Evolutionary conservation across 2,888 invertebrate genomes (phyloP).

Genomic region (Aradus depressus): DNA sequence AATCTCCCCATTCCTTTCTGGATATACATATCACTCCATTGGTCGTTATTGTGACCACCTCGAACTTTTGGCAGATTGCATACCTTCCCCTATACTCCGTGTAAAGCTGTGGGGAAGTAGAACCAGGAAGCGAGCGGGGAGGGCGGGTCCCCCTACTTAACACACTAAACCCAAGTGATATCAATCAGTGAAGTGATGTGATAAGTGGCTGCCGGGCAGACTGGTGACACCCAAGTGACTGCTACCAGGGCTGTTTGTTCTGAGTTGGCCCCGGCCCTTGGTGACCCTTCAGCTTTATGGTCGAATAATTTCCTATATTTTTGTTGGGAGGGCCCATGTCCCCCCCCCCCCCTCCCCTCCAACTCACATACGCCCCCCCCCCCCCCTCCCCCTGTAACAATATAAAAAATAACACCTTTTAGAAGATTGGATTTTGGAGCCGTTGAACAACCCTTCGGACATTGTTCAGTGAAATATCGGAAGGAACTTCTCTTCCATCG

Average conservation of each 20-base stretch:
- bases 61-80: too few relatives aligned
- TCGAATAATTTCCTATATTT: constrained; percentile 26
- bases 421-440: constrained; percentile 25
- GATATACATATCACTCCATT: too few relatives aligned
- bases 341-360: background rate
- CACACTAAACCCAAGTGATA: background rate
- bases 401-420: constrained; percentile 29
- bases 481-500: too few relatives aligned
- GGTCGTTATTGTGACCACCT: too few relatives aligned
- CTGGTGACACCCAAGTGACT: too few relatives aligned
- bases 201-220: background rate
- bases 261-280: constrained; percentile 19
- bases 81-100: too few relatives aligned
- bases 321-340: background rate
- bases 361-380: constrained; percentile 7
- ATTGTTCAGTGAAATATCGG: constrained; percentile 15
- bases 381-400: constrained; percentile 11
- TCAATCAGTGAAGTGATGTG: constrained; percentile 3
- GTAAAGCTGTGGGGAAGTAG: constrained; percentile 1
- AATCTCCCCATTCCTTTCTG: too few relatives aligned
- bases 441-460: constrained; percentile 1
- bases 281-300: constrained; percentile 25
- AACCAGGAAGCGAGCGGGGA: constrained; percentile 4
- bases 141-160: background rate
- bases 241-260: too few relatives aligned